phyloP scores from a whole-genome alignment of 2,113 vertebrate species.

The Heterochromis multidens region DNA sequence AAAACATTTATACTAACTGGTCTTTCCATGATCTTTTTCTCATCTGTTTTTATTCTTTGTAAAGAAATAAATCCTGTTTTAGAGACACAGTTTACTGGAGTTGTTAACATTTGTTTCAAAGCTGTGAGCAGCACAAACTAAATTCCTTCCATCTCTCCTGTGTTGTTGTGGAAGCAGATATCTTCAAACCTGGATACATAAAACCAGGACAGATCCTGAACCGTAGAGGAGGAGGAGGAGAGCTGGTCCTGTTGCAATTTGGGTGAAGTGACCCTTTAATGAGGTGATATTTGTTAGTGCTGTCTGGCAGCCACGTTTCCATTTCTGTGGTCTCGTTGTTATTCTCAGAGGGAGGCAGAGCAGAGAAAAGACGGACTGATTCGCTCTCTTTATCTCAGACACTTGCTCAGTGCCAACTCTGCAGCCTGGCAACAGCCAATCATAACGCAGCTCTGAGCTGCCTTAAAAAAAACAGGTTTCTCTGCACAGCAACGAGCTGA shows the following conservation, averaged over 20 bases:
- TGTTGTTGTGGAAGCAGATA: neutral
- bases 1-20: neutral
- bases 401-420: constrained; percentile 9
- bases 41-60: neutral
- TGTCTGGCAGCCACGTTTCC: neutral
- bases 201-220: neutral
- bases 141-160: neutral
- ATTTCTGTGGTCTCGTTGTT: neutral
- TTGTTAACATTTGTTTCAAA: neutral
- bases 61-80: neutral
- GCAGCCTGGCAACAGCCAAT: constrained; percentile 60
- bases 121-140: neutral
- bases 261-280: neutral
- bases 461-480: neutral
- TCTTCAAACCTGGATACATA: neutral
- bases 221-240: neutral
- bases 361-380: neutral
- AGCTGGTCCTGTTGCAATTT: neutral
- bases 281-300: neutral
- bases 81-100: neutral
- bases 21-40: neutral
- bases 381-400: constrained; percentile 16
- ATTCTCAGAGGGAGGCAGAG: constrained; percentile 23
- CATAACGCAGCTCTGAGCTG: neutral
- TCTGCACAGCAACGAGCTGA: constrained; percentile 56